phyloP scores from a whole-genome alignment of 1,140 invertebrate species.

The Drosophila bocqueti region DNA sequence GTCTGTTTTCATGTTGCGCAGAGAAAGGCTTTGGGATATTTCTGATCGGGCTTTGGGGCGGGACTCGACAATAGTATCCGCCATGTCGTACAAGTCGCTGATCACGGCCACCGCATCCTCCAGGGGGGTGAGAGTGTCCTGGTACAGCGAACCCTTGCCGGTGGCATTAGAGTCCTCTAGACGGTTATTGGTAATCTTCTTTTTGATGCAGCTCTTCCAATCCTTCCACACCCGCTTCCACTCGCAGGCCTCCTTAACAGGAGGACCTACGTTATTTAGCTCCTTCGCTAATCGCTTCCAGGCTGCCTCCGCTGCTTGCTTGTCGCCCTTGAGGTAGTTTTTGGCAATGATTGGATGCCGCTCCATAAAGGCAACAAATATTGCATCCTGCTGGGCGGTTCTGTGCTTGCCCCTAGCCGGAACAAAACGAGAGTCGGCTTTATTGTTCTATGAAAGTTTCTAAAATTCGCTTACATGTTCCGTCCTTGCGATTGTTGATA shows the following conservation, averaged over 20 bases:
- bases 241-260: conserved; percentile 58
- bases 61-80: conserved; percentile 49
- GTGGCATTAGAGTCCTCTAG: conserved; percentile 56
- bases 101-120: conserved; percentile 68
- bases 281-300: conserved; percentile 67
- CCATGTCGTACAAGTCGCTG: conserved; percentile 66
- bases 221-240: conserved; percentile 76
- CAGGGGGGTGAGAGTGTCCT: conserved; percentile 64
- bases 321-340: conserved; percentile 69
- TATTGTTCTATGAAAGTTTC: background rate
- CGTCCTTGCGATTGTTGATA: background rate
- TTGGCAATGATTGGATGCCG: conserved; percentile 68
- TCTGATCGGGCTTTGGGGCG: conserved; percentile 25
- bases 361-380: conserved; percentile 72
- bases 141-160: conserved; percentile 61
- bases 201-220: conserved; percentile 71
- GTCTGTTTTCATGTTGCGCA: conserved; percentile 54
- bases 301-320: conserved; percentile 66
- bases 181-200: conserved; percentile 65
- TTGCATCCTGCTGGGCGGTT: conserved; percentile 74
- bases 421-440: background rate
- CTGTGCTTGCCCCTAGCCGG: conserved; percentile 62
- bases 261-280: conserved; percentile 64
- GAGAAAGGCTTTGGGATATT: conserved; percentile 10
- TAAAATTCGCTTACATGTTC: conserved; percentile 3